Evolutionary conservation across 2,888 invertebrate genomes (phyloP), one percentile per base, ranked within the genome.

Genomic region (Dione juno): DNA sequence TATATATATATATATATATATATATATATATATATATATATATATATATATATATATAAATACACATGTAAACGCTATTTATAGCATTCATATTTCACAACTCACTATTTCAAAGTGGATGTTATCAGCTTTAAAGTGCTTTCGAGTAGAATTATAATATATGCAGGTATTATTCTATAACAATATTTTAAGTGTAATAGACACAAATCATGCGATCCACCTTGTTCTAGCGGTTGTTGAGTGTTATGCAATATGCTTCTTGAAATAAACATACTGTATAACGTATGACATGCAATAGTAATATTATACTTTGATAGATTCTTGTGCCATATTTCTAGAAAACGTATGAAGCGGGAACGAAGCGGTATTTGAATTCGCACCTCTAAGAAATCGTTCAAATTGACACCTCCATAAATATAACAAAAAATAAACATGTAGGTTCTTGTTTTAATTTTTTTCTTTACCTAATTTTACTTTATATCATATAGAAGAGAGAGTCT

Each of bases 141-240:
- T 41, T 41, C 37, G 19, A 58, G 37, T 58, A 13, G 9, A 41
- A 13, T 0, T 40, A 43, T 21, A 16, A 41, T 19, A 41, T 40
- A 59, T 41, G 19, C 16, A 41, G 3, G 14, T 59, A 58, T n/a
- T 35, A 35, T 59, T 21, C 5, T 19, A 41, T 9, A 14, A 41
- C 35, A 19, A 63, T 63, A 45, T 35, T 13, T 48, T 59, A 43
- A 21, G 14, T n/a, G n/a, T 35, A 63, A 63, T 37, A 63, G 63
- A 50, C 16, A 35, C 35, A 63, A 48, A 63, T 16, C 63, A 63
- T 11, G 63, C 63, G 48, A 63, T 63, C 37, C 63, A 63, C 35
- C 35, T 48, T n/a, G 63, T 35, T 63, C 35, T 10, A 37, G 37
- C 37, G n/a, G 48, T 63, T 16, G 41, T n/a, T n/a, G n/a, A 43